These are phyloP conservation scores for roundworm (Caenorhabditis elegans) DNA, from an alignment of 1,140 invertebrate genomes.

Conservation along the genomic window DNA sequence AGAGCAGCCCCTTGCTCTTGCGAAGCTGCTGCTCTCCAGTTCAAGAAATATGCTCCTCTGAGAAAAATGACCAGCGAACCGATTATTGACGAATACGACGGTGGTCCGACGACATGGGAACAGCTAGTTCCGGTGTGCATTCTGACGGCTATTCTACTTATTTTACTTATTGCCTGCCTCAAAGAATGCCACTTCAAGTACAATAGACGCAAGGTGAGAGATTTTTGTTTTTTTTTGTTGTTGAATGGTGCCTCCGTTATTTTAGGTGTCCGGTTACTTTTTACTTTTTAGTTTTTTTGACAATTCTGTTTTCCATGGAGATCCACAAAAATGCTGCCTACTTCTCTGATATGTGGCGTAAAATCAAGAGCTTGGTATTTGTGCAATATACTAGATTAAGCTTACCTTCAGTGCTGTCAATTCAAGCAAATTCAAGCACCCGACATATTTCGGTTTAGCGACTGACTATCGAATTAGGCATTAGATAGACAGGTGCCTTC, in stretches of 20 bases:
- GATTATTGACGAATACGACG: constrained; percentile 3
- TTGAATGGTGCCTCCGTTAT: not conserved
- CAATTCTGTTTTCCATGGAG: no score
- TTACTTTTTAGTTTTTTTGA: no score
- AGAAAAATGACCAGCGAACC: constrained; percentile 15
- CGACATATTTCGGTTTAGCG: no score
- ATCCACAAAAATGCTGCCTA: no score
- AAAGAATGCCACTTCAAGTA: constrained; percentile 29
- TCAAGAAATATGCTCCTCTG: not conserved
- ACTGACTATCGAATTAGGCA: no score
- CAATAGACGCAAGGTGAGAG: constrained; percentile 19
- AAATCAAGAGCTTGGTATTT: no score
- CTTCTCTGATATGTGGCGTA: no score
- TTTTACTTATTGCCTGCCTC: constrained; percentile 8
- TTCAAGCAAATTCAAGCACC: no score
- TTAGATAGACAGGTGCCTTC: no score
- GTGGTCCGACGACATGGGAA: constrained; percentile 14
- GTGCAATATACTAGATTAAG: no score
- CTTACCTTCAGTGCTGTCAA: no score
- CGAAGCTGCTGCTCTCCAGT: not conserved
- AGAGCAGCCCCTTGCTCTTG: not conserved
- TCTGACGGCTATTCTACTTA: constrained; percentile 2
- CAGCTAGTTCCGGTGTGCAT: constrained; percentile 7
- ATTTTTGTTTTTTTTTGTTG: not conserved
- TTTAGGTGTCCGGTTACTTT: not conserved